Base-by-base conservation (phyloP, 1,140 invertebrate species). In the Cepaea nemoralis region DNA sequence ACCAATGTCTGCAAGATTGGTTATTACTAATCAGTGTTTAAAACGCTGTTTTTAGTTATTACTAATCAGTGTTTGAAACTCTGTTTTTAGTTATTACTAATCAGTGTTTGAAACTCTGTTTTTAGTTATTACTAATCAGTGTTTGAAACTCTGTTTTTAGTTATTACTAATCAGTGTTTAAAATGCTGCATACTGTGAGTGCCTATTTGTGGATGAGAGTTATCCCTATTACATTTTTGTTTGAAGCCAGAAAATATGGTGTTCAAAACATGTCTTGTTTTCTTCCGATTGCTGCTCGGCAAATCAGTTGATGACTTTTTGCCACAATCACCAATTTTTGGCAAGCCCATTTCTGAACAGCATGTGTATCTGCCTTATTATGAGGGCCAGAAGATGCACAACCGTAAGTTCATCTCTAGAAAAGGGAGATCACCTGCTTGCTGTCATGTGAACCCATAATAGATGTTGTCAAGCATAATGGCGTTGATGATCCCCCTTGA, bases 321-420 rank as follows among this genome's bases (percentile, higher is more conserved):
- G 91, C 90, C 90, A 59, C 93, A 94, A 89, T 94, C 94, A 87
- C 93, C 94, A 86, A 83, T 92, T 55, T 92, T 90, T 85, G 91
- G 91, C 77, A 90, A 91, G 82, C 94, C 94, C 85, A 92, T 94
- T 90, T 94, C 95, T 92, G 94, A 94, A 88, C 94, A 95, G 92
- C 94, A 95, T 91, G 94, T 95, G 90, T 95, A 95, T 92, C 93
- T 95, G 91, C 94, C 95, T 90, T 95, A 94, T 93, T 95, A 93
- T 88, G 94, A 95, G 91, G 94, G 94, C 89, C 94, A 94, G 92
- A 94, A 83, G 76, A 82, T 83, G 37, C 94, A 94, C 88, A 94
- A 94, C 92, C 93, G 95, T 95, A 95, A 95, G 94, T 95, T 83
- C 66, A 39, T 70, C 42, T 24, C 39, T 33, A 27, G 55, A 45